Base-by-base conservation (phyloP, 2,888 invertebrate genomes). In the Papilio demoleus region DNA sequence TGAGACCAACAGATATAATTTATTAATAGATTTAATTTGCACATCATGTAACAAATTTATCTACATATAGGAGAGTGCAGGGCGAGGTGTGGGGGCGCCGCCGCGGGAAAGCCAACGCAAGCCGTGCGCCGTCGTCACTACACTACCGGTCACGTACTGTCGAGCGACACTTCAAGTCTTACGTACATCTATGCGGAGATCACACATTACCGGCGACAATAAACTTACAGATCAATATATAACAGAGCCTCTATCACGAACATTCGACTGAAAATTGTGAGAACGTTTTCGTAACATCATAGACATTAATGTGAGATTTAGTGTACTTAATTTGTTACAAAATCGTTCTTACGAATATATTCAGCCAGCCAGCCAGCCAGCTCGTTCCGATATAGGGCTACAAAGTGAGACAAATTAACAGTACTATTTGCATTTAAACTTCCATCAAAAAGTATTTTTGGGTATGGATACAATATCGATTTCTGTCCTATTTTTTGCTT, bases 91-190 rank as follows among this genome's bases (percentile, higher is more conserved):
- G 86, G 84, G 77, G 82, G 81, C 82, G 84, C 79, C 81, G 82
- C 83, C 87, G 85, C 85, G 76, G 77, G 73, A 71, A 91, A 91
- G 90, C 90, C 88, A 88, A 88, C 86, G 80, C 82, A 91, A 92
- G 47, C 47, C 22, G 47, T 47, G 47, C 88, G 88, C 88, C 88
- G 88, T 86, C 84, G 87, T 86, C 87, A 88, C 90, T 90, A 90
- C 87, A 87, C 90, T 91, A 91, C 87, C 75, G 80, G 80, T 82
- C 81, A 81, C 80, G 56, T 77, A 80, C 88, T 87, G 88, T 91
- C 92, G 92, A 92, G 92, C 92, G 85, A 90, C 88, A 92, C 88
- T 90, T 92, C 92, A 90, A 90, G 86, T 77, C 81, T 76, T 60
- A 12, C 61, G 58, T 76, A 75, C 76, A 77, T 73, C 76, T 60